Evolutionary conservation across 2,888 invertebrate genomes (phyloP), one percentile per base, ranked within the genome.

Genomic region (Ethmia dodecea): DNA sequence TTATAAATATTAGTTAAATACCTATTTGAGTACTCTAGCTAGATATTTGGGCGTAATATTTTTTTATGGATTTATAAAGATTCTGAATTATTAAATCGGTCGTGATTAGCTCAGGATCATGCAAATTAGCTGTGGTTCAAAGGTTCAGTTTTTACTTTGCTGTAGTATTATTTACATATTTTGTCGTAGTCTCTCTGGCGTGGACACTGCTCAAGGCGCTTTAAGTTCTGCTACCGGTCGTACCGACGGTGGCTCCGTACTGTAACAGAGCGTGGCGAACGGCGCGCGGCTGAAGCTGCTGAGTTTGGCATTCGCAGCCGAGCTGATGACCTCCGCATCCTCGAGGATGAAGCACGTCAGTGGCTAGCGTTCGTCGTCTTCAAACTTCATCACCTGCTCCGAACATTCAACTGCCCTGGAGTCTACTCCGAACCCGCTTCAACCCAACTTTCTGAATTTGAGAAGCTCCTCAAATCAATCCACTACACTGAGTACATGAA

Each of bases 311-410:
- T 83, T 32, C 64, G 73, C 44, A 84, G 80, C 38, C 58, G 77
- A 52, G 76, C 75, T 26, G 83, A 84, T 38, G 76, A 80, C 35
- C 52, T 84, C 5, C 66, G 58, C 35, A 77, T 79, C 16, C 54
- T 86, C 32, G 86, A 86, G 49, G 78, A 78, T 42, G 84, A 84
- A 52, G 83, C 84, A 0, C 58, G 77, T 2, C 66, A 77, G 31
- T 84, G 84, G 84, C 66, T 86, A 0, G 84, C 83, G 0, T 84
- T 72, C 25, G 77, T 86, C 2, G 77, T 84, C 3, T 86, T 81
- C 42, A 86, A 84, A 65, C 53, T 86, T 3, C 86, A 86, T 37
- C 86, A 86, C 38, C 46, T 84, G 39, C 62, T 86, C 0, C 61
- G 86, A 52, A 86, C 86, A 2, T 66, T 57, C 33, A 71, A 60